A percentile compares a stretch with the other conserved stretches of the same genome.
Evolutionary conservation across 2,797 vertebrate genomes (phyloP).

Genomic region (Meda fulgida): DNA sequence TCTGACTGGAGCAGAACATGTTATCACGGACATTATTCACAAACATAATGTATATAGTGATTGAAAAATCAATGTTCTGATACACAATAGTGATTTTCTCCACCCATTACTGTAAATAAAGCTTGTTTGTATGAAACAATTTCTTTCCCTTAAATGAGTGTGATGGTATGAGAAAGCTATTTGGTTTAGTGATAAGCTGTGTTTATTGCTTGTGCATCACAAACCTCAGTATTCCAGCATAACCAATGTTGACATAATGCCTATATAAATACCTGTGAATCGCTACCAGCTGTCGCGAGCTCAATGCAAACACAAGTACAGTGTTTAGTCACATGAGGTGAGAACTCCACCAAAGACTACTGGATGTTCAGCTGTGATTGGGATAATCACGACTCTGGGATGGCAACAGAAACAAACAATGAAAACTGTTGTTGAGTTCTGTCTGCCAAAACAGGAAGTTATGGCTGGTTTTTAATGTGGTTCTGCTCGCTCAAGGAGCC

Average conservation of each 20-base stretch:
- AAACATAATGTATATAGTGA: conserved; percentile 33
- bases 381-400: conserved; percentile 54
- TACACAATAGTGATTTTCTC: conserved; percentile 22
- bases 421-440: conserved; percentile 65
- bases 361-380: conserved; percentile 65
- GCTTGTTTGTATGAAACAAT: conserved; percentile 46
- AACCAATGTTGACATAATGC: conserved; percentile 65
- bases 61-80: conserved; percentile 41
- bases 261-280: conserved; percentile 76
- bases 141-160: conserved; percentile 53
- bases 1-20: conserved; percentile 55
- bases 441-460: conserved; percentile 79
- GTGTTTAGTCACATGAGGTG: conserved; percentile 75
- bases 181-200: conserved; percentile 66
- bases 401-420: conserved; percentile 31
- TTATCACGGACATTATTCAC: conserved; percentile 27
- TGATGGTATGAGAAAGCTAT: conserved; percentile 65
- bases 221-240: conserved; percentile 64
- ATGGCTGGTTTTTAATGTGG: conserved; percentile 74
- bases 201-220: conserved; percentile 69
- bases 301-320: conserved; percentile 61
- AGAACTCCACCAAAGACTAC: conserved; percentile 50
- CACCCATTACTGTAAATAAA: conserved; percentile 56
- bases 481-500: conserved; percentile 68
- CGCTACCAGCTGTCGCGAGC: conserved; percentile 74